Evolutionary conservation across 2,113 vertebrate species (phyloP), one percentile per base, ranked within the genome.

Genomic region (Agelaius phoeniceus): DNA sequence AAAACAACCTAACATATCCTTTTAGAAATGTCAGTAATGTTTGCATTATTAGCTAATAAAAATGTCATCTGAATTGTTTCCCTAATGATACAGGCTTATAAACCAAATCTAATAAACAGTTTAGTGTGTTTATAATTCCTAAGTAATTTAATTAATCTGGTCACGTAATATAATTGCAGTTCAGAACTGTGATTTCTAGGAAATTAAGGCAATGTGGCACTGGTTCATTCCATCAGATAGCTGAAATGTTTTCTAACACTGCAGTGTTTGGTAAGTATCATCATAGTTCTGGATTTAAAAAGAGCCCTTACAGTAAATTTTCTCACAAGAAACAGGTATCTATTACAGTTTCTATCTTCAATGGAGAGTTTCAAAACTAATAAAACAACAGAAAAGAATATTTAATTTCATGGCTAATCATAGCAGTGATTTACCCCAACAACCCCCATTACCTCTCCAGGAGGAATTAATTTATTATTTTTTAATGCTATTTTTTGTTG

Each of bases 111-210:
- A 88, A 51, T 87, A 87, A 89, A 51, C 13, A 80, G 30, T 51
- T 91, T 27, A 90, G 59, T 83, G 55, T 79, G 17, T 24, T 87
- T 87, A 33, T 92, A 73, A 89, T 66, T 93, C 54, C 57, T 66
- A 21, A 77, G 21, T 90, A 95, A 97, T 85, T n/a, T 78, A 72
- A 89, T 89, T 84, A 95, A 88, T 15, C 46, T 95, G 55, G 83
- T 69, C 33, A 57, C 9, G 8, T 80, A 94, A 92, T 18, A 67
- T 68, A 84, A 71, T 87, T 93, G 20, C 6, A 73, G 20, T 23
- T 95, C 52, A 81, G 66, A 72, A 59, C n/a, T 88, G 12, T 23
- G 62, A 71, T 86, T 93, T 92, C 87, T 61, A 68, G 71, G 21
- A 82, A 84, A 93, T 93, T 82, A 87, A 91, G 93, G 13, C 33